Percentiles rank a stretch among this genome's conserved stretches.
phyloP scores from a whole-genome alignment of 2,113 vertebrate species.

The Dunckerocampus dactyliophorus region DNA sequence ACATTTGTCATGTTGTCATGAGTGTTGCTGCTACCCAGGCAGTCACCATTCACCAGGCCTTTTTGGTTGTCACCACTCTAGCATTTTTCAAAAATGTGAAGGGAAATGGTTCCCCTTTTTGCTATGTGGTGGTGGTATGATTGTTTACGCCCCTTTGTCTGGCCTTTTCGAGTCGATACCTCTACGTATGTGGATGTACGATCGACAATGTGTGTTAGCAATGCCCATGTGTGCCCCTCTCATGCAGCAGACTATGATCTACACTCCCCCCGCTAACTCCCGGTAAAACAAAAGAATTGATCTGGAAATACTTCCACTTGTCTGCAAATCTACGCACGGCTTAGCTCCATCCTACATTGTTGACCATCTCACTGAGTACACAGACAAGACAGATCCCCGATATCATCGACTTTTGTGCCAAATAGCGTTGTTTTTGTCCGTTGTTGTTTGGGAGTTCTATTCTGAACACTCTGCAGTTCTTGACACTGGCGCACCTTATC shows the following conservation, averaged over 20 bases:
- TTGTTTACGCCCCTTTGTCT: too few relatives aligned
- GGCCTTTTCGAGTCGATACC: not conserved
- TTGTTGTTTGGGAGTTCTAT: not conserved
- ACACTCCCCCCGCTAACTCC: not conserved
- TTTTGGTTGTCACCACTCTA: too few relatives aligned
- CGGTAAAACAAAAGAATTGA: slow-evolving; percentile 10
- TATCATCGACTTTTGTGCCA: not conserved
- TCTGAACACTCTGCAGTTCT: not conserved
- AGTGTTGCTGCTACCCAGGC: too few relatives aligned
- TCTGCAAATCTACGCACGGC: slow-evolving; percentile 3
- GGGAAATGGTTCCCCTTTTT: too few relatives aligned
- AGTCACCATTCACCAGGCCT: too few relatives aligned
- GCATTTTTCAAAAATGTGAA: too few relatives aligned
- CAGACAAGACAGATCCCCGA: slow-evolving; percentile 1
- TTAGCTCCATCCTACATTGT: not conserved
- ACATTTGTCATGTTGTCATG: too few relatives aligned
- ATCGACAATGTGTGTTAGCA: not conserved
- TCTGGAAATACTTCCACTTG: slow-evolving; percentile 3
- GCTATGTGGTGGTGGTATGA: too few relatives aligned
- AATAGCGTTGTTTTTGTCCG: not conserved
- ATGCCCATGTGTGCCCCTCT: not conserved
- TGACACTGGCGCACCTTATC: not conserved
- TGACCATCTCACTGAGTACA: slow-evolving; percentile 2
- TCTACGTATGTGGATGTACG: not conserved
- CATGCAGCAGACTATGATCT: not conserved